Base-by-base conservation (phyloP, 2,113 vertebrate species). In the Eclectus roratus region DNA sequence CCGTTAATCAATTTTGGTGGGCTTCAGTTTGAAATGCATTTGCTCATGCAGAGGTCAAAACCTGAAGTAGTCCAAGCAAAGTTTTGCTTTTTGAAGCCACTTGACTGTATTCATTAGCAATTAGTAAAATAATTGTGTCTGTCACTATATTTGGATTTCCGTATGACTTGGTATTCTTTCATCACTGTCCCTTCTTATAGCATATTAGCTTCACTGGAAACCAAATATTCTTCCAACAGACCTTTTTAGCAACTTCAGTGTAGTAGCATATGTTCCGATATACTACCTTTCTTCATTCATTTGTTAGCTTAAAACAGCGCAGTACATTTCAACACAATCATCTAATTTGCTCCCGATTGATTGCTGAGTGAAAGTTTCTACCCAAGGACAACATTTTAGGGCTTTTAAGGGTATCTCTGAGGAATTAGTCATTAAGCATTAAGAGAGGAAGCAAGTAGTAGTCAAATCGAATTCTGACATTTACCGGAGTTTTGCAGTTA, bases 91-190 rank as follows among this genome's bases (percentile, higher is more conserved):
- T 98, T 98, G 97, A 98, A 98, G 98, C 94, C 94, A 96, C 98
- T 98, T 97, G 98, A 98, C 98, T 98, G 96, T 97, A 97, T 98
- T 98, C 98, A 98, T 98, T 98, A 98, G 97, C 98, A 98, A 98
- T 98, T 98, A 98, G 98, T 97, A 97, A 97, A 98, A 98, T 98
- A 98, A 98, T 98, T 98, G 98, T 97, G 97, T 91, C 97, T 98
- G 98, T 98, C 96, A 96, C 97, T 95, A 88, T 98, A 97, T 98
- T 98, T 98, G 97, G 97, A 93, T 98, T 98, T 98, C 97, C 92
- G 96, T 88, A 63, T 96, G 96, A 97, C 97, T 95, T 91, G 79
- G 68, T 50, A 92, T 80, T 97, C 98, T 98, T 98, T 98, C 98
- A 98, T 98, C 98, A 19, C 95, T 80, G 83, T 97, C 96, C 94